Evolutionary conservation across 1,140 invertebrate species (phyloP), one percentile per base, ranked within the genome.

Genomic region (Panagrolaimus sp.): DNA sequence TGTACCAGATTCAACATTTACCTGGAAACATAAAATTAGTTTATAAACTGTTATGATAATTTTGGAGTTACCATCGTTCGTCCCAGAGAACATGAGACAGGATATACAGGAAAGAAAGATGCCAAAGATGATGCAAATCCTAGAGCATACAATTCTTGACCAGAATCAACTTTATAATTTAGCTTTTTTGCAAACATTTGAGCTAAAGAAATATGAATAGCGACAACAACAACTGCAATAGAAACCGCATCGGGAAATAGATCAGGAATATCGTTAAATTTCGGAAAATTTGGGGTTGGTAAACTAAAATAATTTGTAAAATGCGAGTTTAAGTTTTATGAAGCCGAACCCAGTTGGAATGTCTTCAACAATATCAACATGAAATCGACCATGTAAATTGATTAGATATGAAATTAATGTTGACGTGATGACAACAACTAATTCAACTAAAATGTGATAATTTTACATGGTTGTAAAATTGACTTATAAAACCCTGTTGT

Each of bases 141-240:
- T 2, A 82, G 69, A 11, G 80, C 80, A 57, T 73, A 82, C 8
- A 82, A 67, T 66, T 82, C 80, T 73, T 86, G 85, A 27, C 84
- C 84, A 46, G 84, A 75, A 72, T 86, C 84, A 1, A 86, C 75
- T 71, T 84, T 77, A 69, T 86, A 86, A 63, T 83, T 80, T 65
- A 84, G 79, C 62, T 82, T 83, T 71, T 85, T 85, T 23, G 84
- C 85, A 68, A 84, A 84, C 64, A 86, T 83, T 77, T 86, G 85
- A 8, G 84, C 84, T 76, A 86, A 79, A 14, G 85, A 85, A 68
- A 86, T 83, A 51, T 85, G 84, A 65, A 86, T 84, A 7, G 85
- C 84, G 7, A 86, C 74, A 65, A 83, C 80, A 0, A 84, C 80
- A 38, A 88, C 82, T 16, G 85, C 81, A 23, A 88, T 84, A 27